phyloP scores from a whole-genome alignment of 1,140 invertebrate genomes.

The Anoplolepis gracilipes region DNA sequence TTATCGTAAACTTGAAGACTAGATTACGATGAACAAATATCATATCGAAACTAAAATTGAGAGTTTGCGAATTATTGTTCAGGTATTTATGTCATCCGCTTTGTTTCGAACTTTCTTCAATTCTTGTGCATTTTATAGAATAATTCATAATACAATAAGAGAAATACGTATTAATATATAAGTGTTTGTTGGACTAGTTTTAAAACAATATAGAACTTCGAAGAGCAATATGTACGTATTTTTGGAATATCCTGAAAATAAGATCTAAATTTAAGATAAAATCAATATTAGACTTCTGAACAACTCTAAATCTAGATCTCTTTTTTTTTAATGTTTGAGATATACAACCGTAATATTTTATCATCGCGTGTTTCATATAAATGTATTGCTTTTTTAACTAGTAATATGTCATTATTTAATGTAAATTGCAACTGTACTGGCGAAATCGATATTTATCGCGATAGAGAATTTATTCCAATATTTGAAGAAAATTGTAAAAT shows the following conservation, averaged over 20 bases:
- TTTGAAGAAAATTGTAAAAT: slow-evolving; percentile 32
- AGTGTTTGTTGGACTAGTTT: not conserved
- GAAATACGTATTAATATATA: slow-evolving; percentile 6
- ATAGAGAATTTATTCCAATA: slow-evolving; percentile 34
- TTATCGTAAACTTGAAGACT: slow-evolving; percentile 6
- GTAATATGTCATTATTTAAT: slow-evolving; percentile 20
- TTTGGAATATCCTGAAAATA: not conserved
- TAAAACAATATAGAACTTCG: not conserved
- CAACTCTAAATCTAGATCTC: not conserved
- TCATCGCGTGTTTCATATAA: not conserved
- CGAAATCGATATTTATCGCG: slow-evolving; percentile 18
- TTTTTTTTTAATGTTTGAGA: not conserved
- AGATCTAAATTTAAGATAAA: not conserved
- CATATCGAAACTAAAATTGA: not conserved
- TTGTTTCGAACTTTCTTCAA: not conserved
- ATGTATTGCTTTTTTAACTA: not conserved
- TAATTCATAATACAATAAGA: slow-evolving; percentile 1
- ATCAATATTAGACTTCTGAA: not conserved
- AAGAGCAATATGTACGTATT: not conserved
- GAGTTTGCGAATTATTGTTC: not conserved
- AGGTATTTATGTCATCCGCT: not conserved
- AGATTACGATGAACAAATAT: slow-evolving; percentile 33
- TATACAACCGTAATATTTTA: not conserved
- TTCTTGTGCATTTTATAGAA: not conserved
- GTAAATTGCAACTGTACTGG: slow-evolving; percentile 1